Percentiles rank a stretch among this genome's conserved stretches.
These are phyloP conservation scores for Drosophila kambysellisi DNA, from an alignment of 2,888 invertebrate species.

Conservation along the genomic window DNA sequence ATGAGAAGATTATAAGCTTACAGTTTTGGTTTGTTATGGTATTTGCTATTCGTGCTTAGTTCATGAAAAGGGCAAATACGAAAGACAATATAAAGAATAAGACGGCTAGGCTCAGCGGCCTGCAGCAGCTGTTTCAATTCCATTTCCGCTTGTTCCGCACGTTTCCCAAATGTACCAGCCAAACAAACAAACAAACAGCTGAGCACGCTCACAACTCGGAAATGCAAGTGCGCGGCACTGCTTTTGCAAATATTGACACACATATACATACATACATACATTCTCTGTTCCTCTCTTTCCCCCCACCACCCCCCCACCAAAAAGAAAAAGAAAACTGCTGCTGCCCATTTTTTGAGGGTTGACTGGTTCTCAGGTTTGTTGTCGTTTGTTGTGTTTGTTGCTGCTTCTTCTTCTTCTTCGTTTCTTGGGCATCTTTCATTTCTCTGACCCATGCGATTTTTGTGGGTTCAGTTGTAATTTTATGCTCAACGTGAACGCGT, in stretches of 20 bases:
- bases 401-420: conserved; percentile 35
- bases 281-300: conserved; percentile 9
- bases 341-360: conserved; percentile 41
- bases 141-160: conserved; percentile 59
- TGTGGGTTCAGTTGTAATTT: conserved; percentile 71
- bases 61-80: conserved; percentile 30
- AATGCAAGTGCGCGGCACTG: conserved; percentile 68
- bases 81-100: conserved; percentile 5
- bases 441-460: conserved; percentile 58
- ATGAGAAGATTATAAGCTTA: not conserved
- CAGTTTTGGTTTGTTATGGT: conserved; percentile 9
- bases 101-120: conserved; percentile 2
- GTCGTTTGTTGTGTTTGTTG: conserved; percentile 39
- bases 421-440: conserved; percentile 59
- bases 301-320: not conserved
- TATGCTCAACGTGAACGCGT: conserved; percentile 67
- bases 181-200: conserved; percentile 56
- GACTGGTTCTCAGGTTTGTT: conserved; percentile 18
- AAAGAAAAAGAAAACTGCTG: not conserved
- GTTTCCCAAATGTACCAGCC: conserved; percentile 34
- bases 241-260: conserved; percentile 58
- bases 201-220: conserved; percentile 50
- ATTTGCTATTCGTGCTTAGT: not conserved
- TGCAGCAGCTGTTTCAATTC: conserved; percentile 59
- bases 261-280: not conserved